Evolutionary conservation across 2,113 vertebrate genomes (phyloP).

Genomic region (Ceyx margarethae): DNA sequence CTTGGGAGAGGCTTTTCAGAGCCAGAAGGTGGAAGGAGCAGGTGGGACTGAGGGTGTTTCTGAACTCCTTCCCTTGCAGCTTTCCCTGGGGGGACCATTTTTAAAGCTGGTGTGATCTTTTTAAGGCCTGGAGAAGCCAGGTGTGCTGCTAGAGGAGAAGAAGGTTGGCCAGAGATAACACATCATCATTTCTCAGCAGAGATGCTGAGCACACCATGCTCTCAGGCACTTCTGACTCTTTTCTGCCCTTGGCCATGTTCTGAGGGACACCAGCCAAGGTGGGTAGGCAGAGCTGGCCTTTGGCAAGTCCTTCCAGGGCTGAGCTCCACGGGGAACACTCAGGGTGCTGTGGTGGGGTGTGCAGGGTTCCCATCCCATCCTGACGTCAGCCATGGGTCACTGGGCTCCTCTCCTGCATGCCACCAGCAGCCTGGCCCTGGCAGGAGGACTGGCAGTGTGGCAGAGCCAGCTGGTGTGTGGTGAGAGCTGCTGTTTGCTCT

Average conservation of each 20-base stretch:
- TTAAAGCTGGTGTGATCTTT: neutral
- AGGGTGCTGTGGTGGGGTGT: neutral
- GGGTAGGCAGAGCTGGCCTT: neutral
- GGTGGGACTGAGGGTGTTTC: neutral
- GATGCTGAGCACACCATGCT: neutral
- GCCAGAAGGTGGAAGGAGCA: neutral
- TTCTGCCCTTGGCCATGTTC: neutral
- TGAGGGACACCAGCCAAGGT: neutral
- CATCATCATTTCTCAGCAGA: fast-evolving
- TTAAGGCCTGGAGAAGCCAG: neutral
- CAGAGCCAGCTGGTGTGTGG: neutral
- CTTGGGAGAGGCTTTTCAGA: neutral
- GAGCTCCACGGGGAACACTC: no score
- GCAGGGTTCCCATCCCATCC: neutral
- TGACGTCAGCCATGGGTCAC: neutral
- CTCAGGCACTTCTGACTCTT: neutral
- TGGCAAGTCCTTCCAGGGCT: neutral
- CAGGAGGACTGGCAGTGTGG: neutral
- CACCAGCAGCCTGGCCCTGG: neutral
- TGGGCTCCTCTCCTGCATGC: neutral
- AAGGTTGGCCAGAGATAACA: neutral
- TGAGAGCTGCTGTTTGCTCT: constrained; percentile 49
- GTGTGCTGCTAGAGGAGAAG: neutral
- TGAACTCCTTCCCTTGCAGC: neutral
- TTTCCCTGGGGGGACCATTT: neutral